Base-by-base conservation (phyloP, 2,888 invertebrate genomes). In the Crematogaster levior region DNA sequence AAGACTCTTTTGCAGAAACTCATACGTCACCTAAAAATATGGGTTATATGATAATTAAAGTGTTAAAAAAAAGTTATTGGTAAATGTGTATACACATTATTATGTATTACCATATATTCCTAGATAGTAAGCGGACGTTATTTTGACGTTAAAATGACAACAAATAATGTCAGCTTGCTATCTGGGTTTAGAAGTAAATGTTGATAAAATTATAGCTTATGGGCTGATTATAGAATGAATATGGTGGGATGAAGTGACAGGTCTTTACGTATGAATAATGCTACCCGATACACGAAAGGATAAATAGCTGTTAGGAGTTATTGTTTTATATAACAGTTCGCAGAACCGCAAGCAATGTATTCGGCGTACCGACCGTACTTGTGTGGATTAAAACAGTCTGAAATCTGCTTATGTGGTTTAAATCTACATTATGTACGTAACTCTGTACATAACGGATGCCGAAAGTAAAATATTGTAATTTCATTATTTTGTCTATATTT, bases 291-390 rank as follows among this genome's bases (percentile, higher is more conserved):
- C 10, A 18, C 18, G n/a, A 18, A 34, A 48, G 73, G 34, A 48
- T 1, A 7, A 77, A 56, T 66, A 37, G 48, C 2, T 30, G 4
- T 27, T n/a, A 68, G 68, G 21, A 56, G 68, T 77, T 77, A 61
- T 27, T 56, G 30, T 77, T 56, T 15, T 43, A 6, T 30, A 21
- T 40, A 53, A 53, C 27, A 40, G 30, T 30, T 43, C 56, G 56
- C 24, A 34, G 9, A 56, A 68, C 24, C 43, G n/a, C 68, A 68
- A 58, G 75, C 21, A 53, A 15, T 53, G 18, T 9, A 53, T 43
- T 30, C 18, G 21, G 43, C 12, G 53, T 56, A 37, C 2, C 43
- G 43, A 58, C 21, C 3, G 34, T 34, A 43, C 43, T 43, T 77
- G 43, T 40, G n/a, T 77, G 30, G 4, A 56, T 43, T 21, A 56